Evolutionary conservation across 1,140 invertebrate genomes (phyloP).

Genomic region (Notospermus geniculatus): DNA sequence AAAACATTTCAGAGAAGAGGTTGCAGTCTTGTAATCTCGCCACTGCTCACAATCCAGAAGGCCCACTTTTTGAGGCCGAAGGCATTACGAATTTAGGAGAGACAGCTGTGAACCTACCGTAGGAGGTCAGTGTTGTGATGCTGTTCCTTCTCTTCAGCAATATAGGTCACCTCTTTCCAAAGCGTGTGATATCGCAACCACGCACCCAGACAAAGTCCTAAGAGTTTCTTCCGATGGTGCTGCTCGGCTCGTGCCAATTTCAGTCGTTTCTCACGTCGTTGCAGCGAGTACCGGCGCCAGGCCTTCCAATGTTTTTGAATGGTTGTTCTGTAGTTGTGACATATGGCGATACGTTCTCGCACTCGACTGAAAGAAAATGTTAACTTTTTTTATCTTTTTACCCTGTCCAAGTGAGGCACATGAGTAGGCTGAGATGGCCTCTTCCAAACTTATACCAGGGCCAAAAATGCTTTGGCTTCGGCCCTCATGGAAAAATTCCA

Average conservation of each 20-base stretch:
- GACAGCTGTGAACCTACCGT: neutral
- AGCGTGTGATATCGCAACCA: neutral
- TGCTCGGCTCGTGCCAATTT: neutral
- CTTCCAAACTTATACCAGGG: too few species aligned
- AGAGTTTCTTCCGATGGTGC: neutral
- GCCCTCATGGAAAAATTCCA: too few species aligned
- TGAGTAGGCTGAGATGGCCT: too few species aligned
- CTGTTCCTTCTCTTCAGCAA: neutral
- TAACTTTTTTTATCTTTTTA: too few species aligned
- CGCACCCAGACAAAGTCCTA: neutral
- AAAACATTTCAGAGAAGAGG: too few species aligned
- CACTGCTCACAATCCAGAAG: too few species aligned
- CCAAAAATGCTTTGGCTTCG: too few species aligned
- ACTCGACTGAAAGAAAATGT: constrained; percentile 25
- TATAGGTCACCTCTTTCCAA: neutral
- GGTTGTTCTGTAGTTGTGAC: constrained; percentile 24
- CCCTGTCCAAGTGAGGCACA: too few species aligned
- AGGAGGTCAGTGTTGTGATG: neutral
- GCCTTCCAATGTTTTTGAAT: constrained; percentile 21
- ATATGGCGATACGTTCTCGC: constrained; percentile 26
- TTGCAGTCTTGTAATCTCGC: too few species aligned
- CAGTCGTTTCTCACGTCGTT: too few species aligned
- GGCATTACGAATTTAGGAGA: too few species aligned
- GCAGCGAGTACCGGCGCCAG: constrained; percentile 10
- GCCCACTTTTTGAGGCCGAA: too few species aligned